Evolutionary conservation across 2,797 vertebrate genomes (phyloP), one percentile per base, ranked within the genome.

Genomic region (Pelodytes ibericus): DNA sequence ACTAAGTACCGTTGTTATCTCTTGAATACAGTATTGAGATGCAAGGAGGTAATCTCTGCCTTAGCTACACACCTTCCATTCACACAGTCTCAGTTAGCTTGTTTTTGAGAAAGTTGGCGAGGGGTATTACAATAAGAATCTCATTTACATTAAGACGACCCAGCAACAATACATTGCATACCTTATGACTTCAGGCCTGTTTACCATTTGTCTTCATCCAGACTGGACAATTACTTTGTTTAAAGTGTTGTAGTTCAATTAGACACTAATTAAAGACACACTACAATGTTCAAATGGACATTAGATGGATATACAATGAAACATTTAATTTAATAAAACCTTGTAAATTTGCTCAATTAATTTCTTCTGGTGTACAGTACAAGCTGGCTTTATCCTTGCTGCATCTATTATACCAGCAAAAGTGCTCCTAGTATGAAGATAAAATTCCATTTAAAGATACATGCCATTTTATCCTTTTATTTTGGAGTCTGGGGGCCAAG

Each of bases 121-220:
- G 51, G 22, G 51, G 10, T 22, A 47, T 70, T 71, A 65, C 51
- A 71, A 65, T 67, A 64, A 62, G 53, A 33, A 65, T 27, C 33
- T 77, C 16, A 65, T 71, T 77, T 71, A 39, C 75, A 75, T 75
- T 25, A 71, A 65, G 64, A 77, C 64, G 75, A 49, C 49, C 39
- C 29, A 53, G 26, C 25, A 47, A n/a, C 16, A 71, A 77, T 64
- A 77, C 49, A 77, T 36, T 47, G 59, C 68, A 77, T 57, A 58
- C 47, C 49, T 64, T 69, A 64, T 57, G 68, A 22, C 27, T 77
- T 16, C 56, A 65, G 63, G 67, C 39, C 49, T 71, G 36, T 76
- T 64, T 70, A 57, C 33, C 57, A 13, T 8, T 22, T 31, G 57
- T 47, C 63, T 36, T n/a, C 47, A 33, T 22, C 44, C 22, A 63